A percentile compares a stretch with the other conserved stretches of the same genome.
Evolutionary conservation across 2,888 invertebrate species (phyloP).

Genomic region (Ophion ellenae): DNA sequence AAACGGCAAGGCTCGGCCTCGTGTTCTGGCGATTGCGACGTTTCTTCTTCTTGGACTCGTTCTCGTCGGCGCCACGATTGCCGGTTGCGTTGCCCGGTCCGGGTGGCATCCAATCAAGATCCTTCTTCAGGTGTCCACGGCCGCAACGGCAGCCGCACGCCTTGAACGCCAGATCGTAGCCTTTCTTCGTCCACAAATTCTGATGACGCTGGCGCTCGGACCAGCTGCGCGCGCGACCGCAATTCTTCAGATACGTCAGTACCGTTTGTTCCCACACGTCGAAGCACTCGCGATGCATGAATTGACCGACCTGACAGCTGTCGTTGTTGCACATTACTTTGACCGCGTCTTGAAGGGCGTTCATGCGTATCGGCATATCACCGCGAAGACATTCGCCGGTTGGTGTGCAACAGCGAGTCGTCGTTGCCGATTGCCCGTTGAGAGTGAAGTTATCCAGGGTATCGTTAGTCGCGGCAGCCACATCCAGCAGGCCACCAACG

Average conservation of each 20-base stretch:
- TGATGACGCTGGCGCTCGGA: constrained; percentile 97
- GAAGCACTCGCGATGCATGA: constrained; percentile 98
- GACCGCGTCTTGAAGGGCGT: constrained; percentile 91
- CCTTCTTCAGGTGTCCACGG: constrained; percentile 96
- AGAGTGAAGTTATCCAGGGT: constrained; percentile 75
- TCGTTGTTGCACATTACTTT: constrained; percentile 98
- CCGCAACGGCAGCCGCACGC: constrained; percentile 97
- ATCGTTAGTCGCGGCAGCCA: constrained; percentile 71
- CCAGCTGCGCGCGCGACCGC: constrained; percentile 97
- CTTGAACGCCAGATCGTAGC: constrained; percentile 97
- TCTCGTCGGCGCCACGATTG: constrained; percentile 85
- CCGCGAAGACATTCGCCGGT: constrained; percentile 91
- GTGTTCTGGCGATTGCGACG: constrained; percentile 89
- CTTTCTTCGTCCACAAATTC: constrained; percentile 99
- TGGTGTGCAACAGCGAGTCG: constrained; percentile 92
- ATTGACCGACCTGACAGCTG: constrained; percentile 93
- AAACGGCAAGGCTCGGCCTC: constrained; percentile 87
- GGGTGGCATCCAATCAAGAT: constrained; percentile 95
- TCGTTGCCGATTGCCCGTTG: constrained; percentile 77
- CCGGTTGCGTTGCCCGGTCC: constrained; percentile 84
- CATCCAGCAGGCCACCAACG: constrained; percentile 76
- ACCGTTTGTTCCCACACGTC: constrained; percentile 96
- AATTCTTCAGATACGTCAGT: constrained; percentile 94
- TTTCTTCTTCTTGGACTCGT: constrained; percentile 87
- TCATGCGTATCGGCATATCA: constrained; percentile 86